These are phyloP conservation scores for Anableps anableps DNA, from an alignment of 2,797 vertebrate species.

Conservation along the genomic window DNA sequence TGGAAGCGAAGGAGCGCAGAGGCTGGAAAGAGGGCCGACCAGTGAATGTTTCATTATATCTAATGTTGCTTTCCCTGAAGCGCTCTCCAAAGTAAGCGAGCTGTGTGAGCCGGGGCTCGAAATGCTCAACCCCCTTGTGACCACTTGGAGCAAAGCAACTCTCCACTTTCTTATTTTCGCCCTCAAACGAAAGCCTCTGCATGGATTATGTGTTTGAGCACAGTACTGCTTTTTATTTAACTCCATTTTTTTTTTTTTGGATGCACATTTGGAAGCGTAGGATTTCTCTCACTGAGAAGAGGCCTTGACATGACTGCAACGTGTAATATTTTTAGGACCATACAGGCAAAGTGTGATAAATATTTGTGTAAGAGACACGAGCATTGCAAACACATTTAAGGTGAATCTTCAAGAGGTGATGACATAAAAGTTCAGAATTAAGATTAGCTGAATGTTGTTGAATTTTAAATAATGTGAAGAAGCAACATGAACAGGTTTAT, in stretches of 20 bases:
- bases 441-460: background rate
- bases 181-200: constrained; percentile 92
- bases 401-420: constrained; percentile 47
- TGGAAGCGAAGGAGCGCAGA: constrained; percentile 65
- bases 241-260: constrained; percentile 78
- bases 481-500: constrained; percentile 27
- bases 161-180: constrained; percentile 90
- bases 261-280: constrained; percentile 84
- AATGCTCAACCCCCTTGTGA: constrained; percentile 97
- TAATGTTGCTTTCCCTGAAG: constrained; percentile 91
- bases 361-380: constrained; percentile 70
- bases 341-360: constrained; percentile 81
- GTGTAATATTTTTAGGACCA: constrained; percentile 90
- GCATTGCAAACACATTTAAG: constrained; percentile 61
- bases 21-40: constrained; percentile 84
- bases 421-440: background rate
- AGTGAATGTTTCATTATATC: constrained; percentile 96
- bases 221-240: constrained; percentile 95
- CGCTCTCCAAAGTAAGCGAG: constrained; percentile 95
- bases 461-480: constrained; percentile 1
- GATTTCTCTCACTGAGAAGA: constrained; percentile 86
- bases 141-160: constrained; percentile 94
- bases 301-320: constrained; percentile 86
- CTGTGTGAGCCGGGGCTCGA: constrained; percentile 82
- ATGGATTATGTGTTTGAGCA: constrained; percentile 95